Conservation (phyloP, 2,797 vertebrate genomes). For the Neosilurus hyrtlii region DNA sequence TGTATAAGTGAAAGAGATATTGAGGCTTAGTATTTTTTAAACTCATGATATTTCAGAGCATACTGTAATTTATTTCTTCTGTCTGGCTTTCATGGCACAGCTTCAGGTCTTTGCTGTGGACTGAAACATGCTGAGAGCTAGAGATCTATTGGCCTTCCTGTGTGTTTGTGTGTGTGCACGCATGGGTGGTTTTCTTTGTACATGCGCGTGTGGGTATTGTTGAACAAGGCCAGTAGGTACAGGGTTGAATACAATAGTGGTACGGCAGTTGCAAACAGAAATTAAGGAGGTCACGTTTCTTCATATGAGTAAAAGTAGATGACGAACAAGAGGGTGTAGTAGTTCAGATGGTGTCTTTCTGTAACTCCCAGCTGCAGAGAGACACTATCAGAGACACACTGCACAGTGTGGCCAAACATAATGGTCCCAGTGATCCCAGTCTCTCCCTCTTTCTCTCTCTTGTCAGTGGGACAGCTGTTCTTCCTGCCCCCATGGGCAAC, state of each 20-base stretch:
- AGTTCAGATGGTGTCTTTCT: constrained; percentile 21
- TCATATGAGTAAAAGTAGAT: not conserved
- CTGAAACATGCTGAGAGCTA: not conserved
- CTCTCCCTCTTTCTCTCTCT: constrained; percentile 29
- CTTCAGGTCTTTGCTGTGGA: constrained; percentile 19
- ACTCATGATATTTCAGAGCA: not conserved
- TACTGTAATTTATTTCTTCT: constrained; percentile 29
- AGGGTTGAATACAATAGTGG: constrained; percentile 8
- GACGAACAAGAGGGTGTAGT: constrained; percentile 9
- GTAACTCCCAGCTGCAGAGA: constrained; percentile 40
- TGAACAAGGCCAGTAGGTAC: not conserved
- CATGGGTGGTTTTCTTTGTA: not conserved
- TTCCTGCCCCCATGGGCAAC: constrained; percentile 66
- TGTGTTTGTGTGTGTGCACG: not conserved
- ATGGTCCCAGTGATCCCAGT: constrained; percentile 55
- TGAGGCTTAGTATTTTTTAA: not conserved
- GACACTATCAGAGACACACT: constrained; percentile 33
- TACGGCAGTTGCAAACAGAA: constrained; percentile 19
- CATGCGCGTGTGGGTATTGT: not conserved
- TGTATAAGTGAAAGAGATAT: not conserved
- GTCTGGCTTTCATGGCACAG: constrained; percentile 12
- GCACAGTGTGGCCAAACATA: constrained; percentile 49
- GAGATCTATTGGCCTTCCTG: not conserved
- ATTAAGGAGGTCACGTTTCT: constrained; percentile 14
- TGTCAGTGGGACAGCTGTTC: constrained; percentile 67